Evolutionary conservation across 2,113 vertebrate genomes (phyloP).

Genomic region (Mormyrus lacerda): DNA sequence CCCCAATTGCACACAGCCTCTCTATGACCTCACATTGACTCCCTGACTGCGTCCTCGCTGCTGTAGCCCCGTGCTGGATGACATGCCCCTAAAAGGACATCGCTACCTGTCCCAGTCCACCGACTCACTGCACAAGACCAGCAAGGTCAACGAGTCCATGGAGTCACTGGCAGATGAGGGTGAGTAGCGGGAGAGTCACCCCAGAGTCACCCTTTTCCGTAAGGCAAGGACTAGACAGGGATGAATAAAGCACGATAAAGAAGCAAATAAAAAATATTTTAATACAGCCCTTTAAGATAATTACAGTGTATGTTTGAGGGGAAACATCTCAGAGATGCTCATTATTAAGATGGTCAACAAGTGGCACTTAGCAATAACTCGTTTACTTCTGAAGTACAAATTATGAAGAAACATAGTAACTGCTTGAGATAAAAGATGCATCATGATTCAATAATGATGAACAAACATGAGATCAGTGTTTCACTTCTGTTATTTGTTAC

Average conservation of each 20-base stretch:
- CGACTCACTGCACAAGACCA: slow-evolving; percentile 80
- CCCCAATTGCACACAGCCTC: neutral
- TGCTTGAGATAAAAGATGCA: neutral
- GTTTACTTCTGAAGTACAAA: neutral
- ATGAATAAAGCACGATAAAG: neutral
- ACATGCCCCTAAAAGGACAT: slow-evolving; percentile 67
- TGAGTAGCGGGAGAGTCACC: slow-evolving; percentile 40
- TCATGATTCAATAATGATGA: neutral
- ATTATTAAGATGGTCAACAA: neutral
- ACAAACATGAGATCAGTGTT: neutral
- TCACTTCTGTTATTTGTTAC: neutral
- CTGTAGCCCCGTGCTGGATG: slow-evolving; percentile 71
- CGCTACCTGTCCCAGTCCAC: slow-evolving; percentile 83
- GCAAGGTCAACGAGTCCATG: slow-evolving; percentile 78
- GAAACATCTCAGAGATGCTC: neutral
- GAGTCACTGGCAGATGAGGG: slow-evolving; percentile 88
- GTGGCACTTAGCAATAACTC: neutral
- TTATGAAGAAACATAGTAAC: neutral
- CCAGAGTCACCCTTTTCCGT: neutral
- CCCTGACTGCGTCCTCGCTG: neutral
- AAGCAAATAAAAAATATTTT: neutral
- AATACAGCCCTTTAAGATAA: neutral
- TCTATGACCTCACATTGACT: slow-evolving; percentile 1
- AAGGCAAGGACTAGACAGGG: neutral
- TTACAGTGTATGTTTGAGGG: neutral